phyloP scores from a whole-genome alignment of 2,797 vertebrate genomes.

The Gambelia wislizenii region DNA sequence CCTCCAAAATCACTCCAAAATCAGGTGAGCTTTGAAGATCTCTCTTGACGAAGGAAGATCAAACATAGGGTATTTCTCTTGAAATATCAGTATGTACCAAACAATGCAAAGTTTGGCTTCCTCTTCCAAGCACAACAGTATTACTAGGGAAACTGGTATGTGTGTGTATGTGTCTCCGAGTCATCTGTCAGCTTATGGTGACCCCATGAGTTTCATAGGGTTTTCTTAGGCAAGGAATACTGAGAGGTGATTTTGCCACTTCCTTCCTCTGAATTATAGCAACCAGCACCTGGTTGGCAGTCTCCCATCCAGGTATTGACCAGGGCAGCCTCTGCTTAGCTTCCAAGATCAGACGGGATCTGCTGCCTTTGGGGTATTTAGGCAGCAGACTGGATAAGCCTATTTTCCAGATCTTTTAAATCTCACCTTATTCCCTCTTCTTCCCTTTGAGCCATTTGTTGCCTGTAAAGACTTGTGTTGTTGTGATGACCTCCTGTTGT shows the following conservation, averaged over 20 bases:
- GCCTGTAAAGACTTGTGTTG: not conserved
- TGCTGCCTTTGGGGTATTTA: too few species aligned
- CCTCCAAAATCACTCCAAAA: not conserved
- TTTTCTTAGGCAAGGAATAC: too few species aligned
- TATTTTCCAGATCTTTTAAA: not conserved
- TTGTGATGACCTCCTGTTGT: conserved; percentile 12
- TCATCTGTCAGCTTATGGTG: too few species aligned
- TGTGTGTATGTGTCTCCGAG: too few species aligned
- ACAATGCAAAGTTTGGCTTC: not conserved
- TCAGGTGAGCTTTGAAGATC: not conserved
- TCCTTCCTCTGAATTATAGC: too few species aligned
- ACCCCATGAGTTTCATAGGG: too few species aligned
- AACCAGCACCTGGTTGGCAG: too few species aligned
- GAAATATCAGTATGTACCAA: not conserved
- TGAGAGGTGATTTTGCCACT: too few species aligned
- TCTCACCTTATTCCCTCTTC: not conserved
- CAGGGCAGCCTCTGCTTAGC: too few species aligned
- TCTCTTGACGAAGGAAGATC: not conserved
- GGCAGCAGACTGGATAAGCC: not conserved
- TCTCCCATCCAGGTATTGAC: too few species aligned
- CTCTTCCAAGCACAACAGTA: too few species aligned
- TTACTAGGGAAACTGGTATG: not conserved
- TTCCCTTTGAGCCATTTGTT: not conserved
- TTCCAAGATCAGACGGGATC: too few species aligned
- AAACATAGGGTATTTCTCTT: not conserved